A percentile compares a stretch with the other conserved stretches of the same genome.
Conservation (phyloP, 2,888 invertebrate species). For the Willowsia nigromaculata region DNA sequence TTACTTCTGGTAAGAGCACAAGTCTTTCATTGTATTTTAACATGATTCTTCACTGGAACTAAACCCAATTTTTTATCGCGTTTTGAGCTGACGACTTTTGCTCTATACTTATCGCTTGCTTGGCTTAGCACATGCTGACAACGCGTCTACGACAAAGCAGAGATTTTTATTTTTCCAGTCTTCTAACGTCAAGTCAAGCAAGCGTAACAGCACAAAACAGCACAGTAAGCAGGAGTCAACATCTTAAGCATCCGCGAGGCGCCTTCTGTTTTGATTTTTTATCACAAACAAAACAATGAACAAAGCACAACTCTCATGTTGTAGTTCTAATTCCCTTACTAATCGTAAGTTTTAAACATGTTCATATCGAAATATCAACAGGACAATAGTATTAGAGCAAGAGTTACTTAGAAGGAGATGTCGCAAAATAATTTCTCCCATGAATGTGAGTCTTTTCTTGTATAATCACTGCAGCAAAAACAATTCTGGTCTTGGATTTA, state of each 20-base stretch:
- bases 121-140: constrained; percentile 38
- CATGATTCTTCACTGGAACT: neutral
- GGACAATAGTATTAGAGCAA: too few species aligned
- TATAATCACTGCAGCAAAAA: neutral
- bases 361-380: too few species aligned
- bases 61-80: neutral
- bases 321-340: neutral
- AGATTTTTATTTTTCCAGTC: neutral
- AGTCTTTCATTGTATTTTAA: neutral
- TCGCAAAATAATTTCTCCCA: too few species aligned
- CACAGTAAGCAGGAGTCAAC: neutral
- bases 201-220: neutral
- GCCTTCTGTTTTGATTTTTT: constrained; percentile 31
- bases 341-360: too few species aligned
- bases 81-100: neutral
- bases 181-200: neutral
- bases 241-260: constrained; percentile 50
- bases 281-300: neutral
- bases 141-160: constrained; percentile 29
- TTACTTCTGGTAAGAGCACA: neutral
- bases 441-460: neutral
- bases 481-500: neutral
- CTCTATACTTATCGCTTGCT: neutral
- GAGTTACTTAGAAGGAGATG: too few species aligned
- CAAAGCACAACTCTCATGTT: neutral